Evolutionary conservation across 1,140 invertebrate species (phyloP), one percentile per base, ranked within the genome.

Genomic region (Ooceraea biroi): DNA sequence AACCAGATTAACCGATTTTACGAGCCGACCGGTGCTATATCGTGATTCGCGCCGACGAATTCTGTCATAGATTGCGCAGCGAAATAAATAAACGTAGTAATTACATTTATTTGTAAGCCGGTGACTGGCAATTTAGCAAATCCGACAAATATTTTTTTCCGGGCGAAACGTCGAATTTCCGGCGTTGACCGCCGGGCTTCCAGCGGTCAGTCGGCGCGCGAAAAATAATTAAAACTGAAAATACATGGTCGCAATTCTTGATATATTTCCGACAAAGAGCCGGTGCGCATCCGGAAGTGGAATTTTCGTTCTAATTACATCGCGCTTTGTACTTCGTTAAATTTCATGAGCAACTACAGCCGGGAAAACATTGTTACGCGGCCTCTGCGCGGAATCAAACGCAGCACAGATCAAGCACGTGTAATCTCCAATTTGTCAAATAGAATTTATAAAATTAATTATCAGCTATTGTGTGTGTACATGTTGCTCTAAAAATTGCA

Each of bases 141-240:
- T 80, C 65, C 52, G 65, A 12, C 76, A 65, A 71, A 80, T 80
- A 80, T 80, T 80, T 80, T 80, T 80, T 80, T 80, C 50, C 25
- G 65, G 50, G 65, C 65, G n/a, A 80, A 71, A 80, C 86, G 91
- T 90, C 88, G 91, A 91, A 85, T 86, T 88, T 90, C 77, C 71
- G 69, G 36, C 50, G 86, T 72, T 74, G 60, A 48, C 66, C 68
- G 65, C 50, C 73, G 77, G 50, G 61, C 48, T 82, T 44, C 14
- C 36, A 69, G 27, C 71, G 41, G 36, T 50, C 17, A 41, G 60
- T 27, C 19, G 25, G 66, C 27, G 25, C 36, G 50, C 48, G 52
- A 57, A 80, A 80, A 80, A 80, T 80, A 80, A 80, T 80, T 80
- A 80, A 80, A 80, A 80, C 65, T 69, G 71, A 80, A 80, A 80